Evolutionary conservation across 1,140 invertebrate species (phyloP).

Genomic region (Hermatobates lingyangjiaoensis): DNA sequence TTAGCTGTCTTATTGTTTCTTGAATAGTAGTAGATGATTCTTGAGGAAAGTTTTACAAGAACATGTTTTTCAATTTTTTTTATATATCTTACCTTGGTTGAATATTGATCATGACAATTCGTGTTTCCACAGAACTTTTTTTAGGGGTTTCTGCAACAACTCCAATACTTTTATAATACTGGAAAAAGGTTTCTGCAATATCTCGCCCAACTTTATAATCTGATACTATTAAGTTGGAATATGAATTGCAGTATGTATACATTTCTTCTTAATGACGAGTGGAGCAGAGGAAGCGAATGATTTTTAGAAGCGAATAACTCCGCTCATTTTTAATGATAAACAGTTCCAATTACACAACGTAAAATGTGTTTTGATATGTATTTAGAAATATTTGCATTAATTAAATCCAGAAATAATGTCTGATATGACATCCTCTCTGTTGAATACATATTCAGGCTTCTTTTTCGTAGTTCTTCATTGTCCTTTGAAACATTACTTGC

Average conservation of each 20-base stretch:
- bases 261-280: slow-evolving; percentile 11
- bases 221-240: slow-evolving; percentile 14
- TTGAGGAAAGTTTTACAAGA: too few species aligned
- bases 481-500: too few species aligned
- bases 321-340: background rate
- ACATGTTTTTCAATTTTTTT: too few species aligned
- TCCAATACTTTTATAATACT: slow-evolving; percentile 59
- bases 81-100: too few species aligned
- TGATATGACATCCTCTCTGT: too few species aligned
- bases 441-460: too few species aligned
- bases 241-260: slow-evolving; percentile 6
- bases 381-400: background rate
- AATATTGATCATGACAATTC: too few species aligned
- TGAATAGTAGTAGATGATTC: too few species aligned
- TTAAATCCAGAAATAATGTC: background rate
- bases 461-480: too few species aligned
- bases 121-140: too few species aligned
- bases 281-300: background rate
- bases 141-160: slow-evolving; percentile 24
- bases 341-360: background rate
- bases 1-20: too few species aligned
- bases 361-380: background rate
- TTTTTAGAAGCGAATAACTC: background rate
- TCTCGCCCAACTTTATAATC: slow-evolving; percentile 54
- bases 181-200: slow-evolving; percentile 49